Evolutionary conservation across 2,888 invertebrate species (phyloP).

Genomic region (Aspidiotus rigidus): DNA sequence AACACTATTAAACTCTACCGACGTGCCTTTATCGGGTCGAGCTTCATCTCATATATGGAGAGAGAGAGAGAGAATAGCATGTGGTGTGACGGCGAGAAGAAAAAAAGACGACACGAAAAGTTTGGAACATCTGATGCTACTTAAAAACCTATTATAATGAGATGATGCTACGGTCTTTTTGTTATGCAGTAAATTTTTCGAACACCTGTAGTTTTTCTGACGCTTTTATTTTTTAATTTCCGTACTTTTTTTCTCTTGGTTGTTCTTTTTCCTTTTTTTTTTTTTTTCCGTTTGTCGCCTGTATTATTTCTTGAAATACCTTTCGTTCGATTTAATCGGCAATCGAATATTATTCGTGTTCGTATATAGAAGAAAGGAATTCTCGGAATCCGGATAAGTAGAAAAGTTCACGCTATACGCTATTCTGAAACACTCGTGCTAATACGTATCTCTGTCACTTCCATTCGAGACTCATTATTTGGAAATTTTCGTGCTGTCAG

Average conservation of each 20-base stretch:
- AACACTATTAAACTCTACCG: slow-evolving; percentile 13
- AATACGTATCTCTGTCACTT: slow-evolving; percentile 9
- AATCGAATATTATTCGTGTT: too few species aligned
- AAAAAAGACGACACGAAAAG: not conserved
- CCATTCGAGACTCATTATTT: slow-evolving; percentile 13
- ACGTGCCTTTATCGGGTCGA: slow-evolving; percentile 14
- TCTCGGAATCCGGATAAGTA: too few species aligned
- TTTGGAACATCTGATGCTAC: slow-evolving; percentile 9
- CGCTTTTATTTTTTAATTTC: not conserved
- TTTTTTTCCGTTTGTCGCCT: too few species aligned
- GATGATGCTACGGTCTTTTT: not conserved
- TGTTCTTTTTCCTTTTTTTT: too few species aligned
- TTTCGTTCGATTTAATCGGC: too few species aligned
- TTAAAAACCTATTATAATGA: slow-evolving; percentile 15
- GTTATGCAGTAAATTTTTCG: not conserved
- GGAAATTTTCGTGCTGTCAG: slow-evolving; percentile 12
- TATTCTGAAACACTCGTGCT: not conserved
- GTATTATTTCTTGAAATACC: too few species aligned
- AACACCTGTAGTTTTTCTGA: slow-evolving; percentile 4
- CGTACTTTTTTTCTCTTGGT: not conserved
- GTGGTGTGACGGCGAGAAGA: not conserved
- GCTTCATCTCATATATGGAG: not conserved
- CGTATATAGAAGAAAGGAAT: too few species aligned
- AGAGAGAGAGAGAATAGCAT: not conserved
- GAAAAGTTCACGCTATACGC: not conserved